A percentile compares a stretch with the other conserved stretches of the same genome.
These are phyloP conservation scores for Eupelmus urozonus DNA, from an alignment of 2,888 invertebrate genomes.

Conservation along the genomic window DNA sequence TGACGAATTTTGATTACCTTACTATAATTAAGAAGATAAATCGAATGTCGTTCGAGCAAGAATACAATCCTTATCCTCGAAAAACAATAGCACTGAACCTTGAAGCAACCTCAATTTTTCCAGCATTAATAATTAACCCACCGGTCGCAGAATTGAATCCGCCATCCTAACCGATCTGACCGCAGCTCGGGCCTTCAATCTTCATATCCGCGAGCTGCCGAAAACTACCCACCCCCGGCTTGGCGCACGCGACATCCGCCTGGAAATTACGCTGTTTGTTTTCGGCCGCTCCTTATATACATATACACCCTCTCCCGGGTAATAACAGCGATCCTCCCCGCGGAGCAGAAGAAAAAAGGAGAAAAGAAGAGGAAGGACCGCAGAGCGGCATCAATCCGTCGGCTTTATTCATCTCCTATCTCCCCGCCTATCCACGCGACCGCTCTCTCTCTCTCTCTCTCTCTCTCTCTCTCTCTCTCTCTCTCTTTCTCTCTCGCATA, in stretches of 20 bases:
- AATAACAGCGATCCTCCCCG: conserved; percentile 13
- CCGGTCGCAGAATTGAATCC: too few relatives aligned
- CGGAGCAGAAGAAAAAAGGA: background rate
- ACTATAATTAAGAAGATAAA: too few relatives aligned
- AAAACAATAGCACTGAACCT: too few relatives aligned
- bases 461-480: conserved; percentile 61
- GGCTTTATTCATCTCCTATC: conserved; percentile 43
- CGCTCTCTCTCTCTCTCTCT: conserved; percentile 65
- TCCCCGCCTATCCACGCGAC: conserved; percentile 77
- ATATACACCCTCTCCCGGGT: background rate
- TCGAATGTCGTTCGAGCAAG: too few relatives aligned
- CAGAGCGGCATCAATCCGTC: conserved; percentile 64
- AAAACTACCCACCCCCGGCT: background rate
- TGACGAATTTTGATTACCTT: too few relatives aligned
- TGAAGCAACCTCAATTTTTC: too few relatives aligned
- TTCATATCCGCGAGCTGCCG: background rate
- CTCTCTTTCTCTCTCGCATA: conserved; percentile 64
- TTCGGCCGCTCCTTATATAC: conserved; percentile 3
- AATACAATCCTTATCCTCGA: too few relatives aligned
- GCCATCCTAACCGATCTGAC: too few relatives aligned
- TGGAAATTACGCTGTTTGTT: conserved; percentile 45
- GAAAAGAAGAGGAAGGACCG: conserved; percentile 24
- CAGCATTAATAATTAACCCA: too few relatives aligned
- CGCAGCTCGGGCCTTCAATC: too few relatives aligned
- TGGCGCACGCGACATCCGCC: conserved; percentile 4